Evolutionary conservation across 92 coral and sea anemone species (phyloP).

Genomic region (Virgularia gustaviana): DNA sequence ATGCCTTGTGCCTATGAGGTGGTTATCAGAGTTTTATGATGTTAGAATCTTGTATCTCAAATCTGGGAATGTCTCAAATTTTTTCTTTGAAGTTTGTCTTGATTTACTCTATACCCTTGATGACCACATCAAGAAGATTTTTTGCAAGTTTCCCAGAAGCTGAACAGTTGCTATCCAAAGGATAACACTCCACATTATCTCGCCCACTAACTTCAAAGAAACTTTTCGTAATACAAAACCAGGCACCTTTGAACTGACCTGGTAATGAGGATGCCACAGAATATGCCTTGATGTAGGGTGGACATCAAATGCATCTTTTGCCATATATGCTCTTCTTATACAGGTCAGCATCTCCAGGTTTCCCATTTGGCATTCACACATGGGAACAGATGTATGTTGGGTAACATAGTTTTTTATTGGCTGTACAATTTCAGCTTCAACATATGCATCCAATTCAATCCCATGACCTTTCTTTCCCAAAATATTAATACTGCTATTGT

Average conservation of each 20-base stretch:
- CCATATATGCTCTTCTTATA: slow-evolving; percentile 3
- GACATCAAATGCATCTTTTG: slow-evolving; percentile 9
- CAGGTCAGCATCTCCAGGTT: slow-evolving; percentile 6
- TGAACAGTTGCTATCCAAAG: background rate
- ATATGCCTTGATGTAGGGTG: slow-evolving; percentile 12
- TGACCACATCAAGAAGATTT: slow-evolving; percentile 7
- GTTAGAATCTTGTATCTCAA: slow-evolving; percentile 1
- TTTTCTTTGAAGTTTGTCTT: background rate
- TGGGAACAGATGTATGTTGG: slow-evolving; percentile 13
- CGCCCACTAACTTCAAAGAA: background rate
- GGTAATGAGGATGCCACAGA: slow-evolving; percentile 12
- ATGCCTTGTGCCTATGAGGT: no score
- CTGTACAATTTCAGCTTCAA: slow-evolving; percentile 21
- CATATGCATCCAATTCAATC: slow-evolving; percentile 9
- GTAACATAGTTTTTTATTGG: slow-evolving; percentile 28
- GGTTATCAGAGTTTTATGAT: no score
- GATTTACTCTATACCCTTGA: slow-evolving; percentile 2
- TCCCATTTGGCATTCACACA: slow-evolving; percentile 13
- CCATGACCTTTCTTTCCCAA: slow-evolving; percentile 9
- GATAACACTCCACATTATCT: slow-evolving; percentile 14
- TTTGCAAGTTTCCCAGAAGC: slow-evolving; percentile 7
- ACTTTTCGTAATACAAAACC: slow-evolving; percentile 2
- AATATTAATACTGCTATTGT: slow-evolving; percentile 1
- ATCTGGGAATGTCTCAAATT: slow-evolving; percentile 12
- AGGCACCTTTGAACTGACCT: slow-evolving; percentile 22